These are phyloP conservation scores for Colius striatus DNA, from an alignment of 2,113 vertebrate species.

Conservation along the genomic window DNA sequence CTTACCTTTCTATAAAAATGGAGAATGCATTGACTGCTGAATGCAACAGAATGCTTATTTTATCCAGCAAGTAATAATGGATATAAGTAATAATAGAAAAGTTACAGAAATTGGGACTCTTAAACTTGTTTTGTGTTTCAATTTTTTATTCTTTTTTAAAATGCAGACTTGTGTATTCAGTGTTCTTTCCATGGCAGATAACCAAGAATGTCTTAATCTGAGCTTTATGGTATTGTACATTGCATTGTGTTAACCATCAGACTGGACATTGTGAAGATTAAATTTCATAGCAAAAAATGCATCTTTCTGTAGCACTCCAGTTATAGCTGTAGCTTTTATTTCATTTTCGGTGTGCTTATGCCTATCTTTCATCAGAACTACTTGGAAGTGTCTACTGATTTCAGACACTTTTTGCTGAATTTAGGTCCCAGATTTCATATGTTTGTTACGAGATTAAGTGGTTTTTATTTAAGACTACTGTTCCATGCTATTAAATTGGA, in stretches of 20 bases:
- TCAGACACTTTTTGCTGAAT: neutral
- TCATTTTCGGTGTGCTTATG: neutral
- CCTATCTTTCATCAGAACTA: neutral
- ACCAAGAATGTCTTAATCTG: neutral
- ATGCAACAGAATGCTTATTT: neutral
- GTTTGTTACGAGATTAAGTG: neutral
- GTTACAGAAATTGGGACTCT: neutral
- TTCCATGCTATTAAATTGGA: neutral
- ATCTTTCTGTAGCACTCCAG: neutral
- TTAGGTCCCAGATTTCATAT: neutral
- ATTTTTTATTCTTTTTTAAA: neutral
- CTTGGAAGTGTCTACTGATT: neutral
- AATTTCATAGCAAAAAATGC: neutral
- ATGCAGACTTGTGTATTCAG: neutral
- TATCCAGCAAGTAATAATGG: neutral
- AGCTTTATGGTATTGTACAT: neutral
- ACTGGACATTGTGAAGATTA: too few species aligned
- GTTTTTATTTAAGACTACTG: neutral
- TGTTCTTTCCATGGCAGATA: neutral
- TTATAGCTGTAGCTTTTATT: neutral
- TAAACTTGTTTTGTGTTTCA: neutral
- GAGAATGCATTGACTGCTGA: neutral
- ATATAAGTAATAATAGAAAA: neutral
- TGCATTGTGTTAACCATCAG: neutral
- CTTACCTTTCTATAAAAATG: neutral